Evolutionary conservation across 1,140 invertebrate genomes (phyloP), one percentile per base, ranked within the genome.

Genomic region (Mizuhopecten yessoensis): DNA sequence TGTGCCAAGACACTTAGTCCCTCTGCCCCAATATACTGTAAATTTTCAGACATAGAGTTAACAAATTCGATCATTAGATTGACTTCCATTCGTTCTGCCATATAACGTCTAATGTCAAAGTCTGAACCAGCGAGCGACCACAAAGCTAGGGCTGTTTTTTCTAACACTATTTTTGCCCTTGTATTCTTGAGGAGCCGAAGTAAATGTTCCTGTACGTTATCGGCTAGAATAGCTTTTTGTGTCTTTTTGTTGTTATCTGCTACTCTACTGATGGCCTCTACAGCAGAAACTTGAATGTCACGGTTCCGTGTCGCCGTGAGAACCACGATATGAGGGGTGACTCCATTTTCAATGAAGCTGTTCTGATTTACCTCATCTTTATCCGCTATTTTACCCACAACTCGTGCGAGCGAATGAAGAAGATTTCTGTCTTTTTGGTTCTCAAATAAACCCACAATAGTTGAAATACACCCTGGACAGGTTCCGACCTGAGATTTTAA

Each of bases 11-110:
- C 96, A 17, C 95, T 95, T 17, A 96, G 89, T 0, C 94, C 95
- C 89, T 96, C 96, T 57, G 96, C 96, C 23, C 96, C 96, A 90
- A 96, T 96, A 33, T 92, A 95, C 93, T 96, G 95, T 33, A 96
- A 94, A 57, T 95, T 94, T 90, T 95, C 95, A 29, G 95, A 94
- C 91, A 95, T 88, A 33, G 95, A 95, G 92, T 95, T 95, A 13
- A 96, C 92, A 93, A 96, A 96, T 88, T 96, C 95, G 34, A 96
- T 95, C 20, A 96, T 91, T 87, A 94, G 93, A 17, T 94, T 93
- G 34, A 96, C 96, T 34, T 95, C 95, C 89, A 96, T 96, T 49
- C 93, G 94, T 86, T 93, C 94, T 0, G 96, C 96, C 93, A 96
- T 96, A 15, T 94, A 93, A 34, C 96, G 91, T 88, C 95, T 94